These are phyloP conservation scores for Aporophyla lueneburgensis DNA, from an alignment of 2,888 invertebrate species.

Conservation along the genomic window DNA sequence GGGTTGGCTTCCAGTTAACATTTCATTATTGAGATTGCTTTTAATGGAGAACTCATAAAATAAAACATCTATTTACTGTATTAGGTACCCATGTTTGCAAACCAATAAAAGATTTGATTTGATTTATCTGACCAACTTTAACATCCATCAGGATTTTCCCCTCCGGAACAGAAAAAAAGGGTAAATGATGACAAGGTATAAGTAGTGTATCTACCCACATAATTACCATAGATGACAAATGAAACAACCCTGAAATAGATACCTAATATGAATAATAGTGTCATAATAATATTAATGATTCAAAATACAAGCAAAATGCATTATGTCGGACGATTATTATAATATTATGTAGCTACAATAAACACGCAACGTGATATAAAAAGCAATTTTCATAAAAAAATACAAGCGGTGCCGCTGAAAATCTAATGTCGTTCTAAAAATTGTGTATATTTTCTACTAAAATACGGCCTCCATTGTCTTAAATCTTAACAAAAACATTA, in stretches of 20 bases:
- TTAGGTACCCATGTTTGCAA: no score
- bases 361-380: slow-evolving; percentile 47
- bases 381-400: slow-evolving; percentile 29
- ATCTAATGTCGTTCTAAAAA: slow-evolving; percentile 29
- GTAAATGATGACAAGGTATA: neutral
- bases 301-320: slow-evolving; percentile 52
- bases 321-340: slow-evolving; percentile 41
- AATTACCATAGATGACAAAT: slow-evolving; percentile 31
- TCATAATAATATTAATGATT: slow-evolving; percentile 25
- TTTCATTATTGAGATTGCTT: no score
- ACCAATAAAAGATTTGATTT: no score
- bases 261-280: slow-evolving; percentile 17
- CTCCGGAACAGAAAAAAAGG: no score
- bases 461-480: slow-evolving; percentile 29
- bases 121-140: no score
- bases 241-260: slow-evolving; percentile 18
- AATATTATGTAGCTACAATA: slow-evolving; percentile 19
- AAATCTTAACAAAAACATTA: slow-evolving; percentile 46
- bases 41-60: no score
- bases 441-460: slow-evolving; percentile 27
- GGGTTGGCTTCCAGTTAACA: no score
- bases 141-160: neutral
- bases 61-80: no score
- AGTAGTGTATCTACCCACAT: neutral
- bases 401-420: slow-evolving; percentile 14